Evolutionary conservation across 1,140 invertebrate species (phyloP).

Genomic region (Pectinophora gossypiella): DNA sequence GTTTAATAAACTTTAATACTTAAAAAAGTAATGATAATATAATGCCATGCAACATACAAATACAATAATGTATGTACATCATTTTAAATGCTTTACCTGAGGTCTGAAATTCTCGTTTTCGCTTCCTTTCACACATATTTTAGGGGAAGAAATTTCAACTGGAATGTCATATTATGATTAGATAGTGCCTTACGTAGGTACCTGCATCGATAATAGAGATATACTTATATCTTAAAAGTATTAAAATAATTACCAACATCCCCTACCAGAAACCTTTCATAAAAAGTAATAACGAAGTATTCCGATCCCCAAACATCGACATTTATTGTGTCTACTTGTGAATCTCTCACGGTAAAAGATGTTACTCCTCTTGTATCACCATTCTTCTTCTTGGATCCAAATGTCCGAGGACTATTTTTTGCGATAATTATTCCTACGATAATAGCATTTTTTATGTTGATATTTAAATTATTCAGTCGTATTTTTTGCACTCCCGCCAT

Average conservation of each 20-base stretch:
- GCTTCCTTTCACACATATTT: slow-evolving; percentile 75
- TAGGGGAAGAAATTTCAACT: slow-evolving; percentile 80
- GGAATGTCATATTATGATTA: no score
- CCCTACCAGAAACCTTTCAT: slow-evolving; percentile 78
- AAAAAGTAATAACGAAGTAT: slow-evolving; percentile 76
- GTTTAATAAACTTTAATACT: no score
- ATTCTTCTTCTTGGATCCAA: slow-evolving; percentile 59
- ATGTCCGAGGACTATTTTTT: slow-evolving; percentile 53
- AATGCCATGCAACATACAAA: no score
- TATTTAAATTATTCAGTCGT: slow-evolving; percentile 58
- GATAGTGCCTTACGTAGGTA: no score
- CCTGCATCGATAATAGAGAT: no score
- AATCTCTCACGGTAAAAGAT: slow-evolving; percentile 83
- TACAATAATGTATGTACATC: no score
- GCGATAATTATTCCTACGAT: slow-evolving; percentile 67
- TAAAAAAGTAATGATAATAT: no score
- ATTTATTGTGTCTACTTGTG: slow-evolving; percentile 80
- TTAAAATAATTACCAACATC: slow-evolving; percentile 75
- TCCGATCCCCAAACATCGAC: slow-evolving; percentile 80
- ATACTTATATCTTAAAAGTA: no score
- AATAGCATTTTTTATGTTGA: slow-evolving; percentile 60
- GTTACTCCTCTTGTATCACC: slow-evolving; percentile 77
- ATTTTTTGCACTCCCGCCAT: slow-evolving; percentile 68
- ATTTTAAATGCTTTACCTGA: slow-evolving; percentile 54
- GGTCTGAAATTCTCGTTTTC: slow-evolving; percentile 78